Evolutionary conservation across 1,140 invertebrate species (phyloP).

Genomic region (Whitmania pigra): DNA sequence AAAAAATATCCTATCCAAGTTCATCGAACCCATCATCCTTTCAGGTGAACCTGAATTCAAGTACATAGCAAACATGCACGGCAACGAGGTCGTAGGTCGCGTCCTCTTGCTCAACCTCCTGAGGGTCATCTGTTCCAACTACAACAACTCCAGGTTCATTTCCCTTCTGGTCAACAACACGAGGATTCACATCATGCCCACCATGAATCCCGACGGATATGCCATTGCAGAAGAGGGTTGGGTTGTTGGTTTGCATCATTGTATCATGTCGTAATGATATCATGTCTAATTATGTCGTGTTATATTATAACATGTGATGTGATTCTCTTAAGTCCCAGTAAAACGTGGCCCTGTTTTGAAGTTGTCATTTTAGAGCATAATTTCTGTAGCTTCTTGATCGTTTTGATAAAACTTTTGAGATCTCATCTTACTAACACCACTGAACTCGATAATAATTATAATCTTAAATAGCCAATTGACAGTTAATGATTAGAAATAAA

Average conservation of each 20-base stretch:
- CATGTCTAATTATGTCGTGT: too few species aligned
- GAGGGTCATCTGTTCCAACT: conserved; percentile 74
- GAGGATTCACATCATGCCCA: conserved; percentile 70
- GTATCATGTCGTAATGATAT: too few species aligned
- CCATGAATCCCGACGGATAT: conserved; percentile 84
- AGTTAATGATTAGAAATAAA: too few species aligned
- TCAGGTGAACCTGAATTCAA: conserved; percentile 60
- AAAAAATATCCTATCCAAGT: background rate
- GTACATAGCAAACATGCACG: conserved; percentile 81
- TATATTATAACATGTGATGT: too few species aligned
- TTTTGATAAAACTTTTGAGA: too few species aligned
- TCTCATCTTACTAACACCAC: too few species aligned
- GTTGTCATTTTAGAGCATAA: too few species aligned
- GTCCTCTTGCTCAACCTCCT: conserved; percentile 68
- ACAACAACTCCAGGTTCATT: conserved; percentile 53
- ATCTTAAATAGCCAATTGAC: too few species aligned
- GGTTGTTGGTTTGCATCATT: background rate
- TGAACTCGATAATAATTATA: too few species aligned
- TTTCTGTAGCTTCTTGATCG: too few species aligned
- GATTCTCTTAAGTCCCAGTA: too few species aligned
- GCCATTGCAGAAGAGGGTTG: conserved; percentile 51
- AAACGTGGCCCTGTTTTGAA: too few species aligned
- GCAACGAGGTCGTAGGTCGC: conserved; percentile 73
- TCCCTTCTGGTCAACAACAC: conserved; percentile 56
- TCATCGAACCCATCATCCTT: conserved; percentile 2